Conservation (phyloP, 2,888 invertebrate genomes). For the Caprella mutica region DNA sequence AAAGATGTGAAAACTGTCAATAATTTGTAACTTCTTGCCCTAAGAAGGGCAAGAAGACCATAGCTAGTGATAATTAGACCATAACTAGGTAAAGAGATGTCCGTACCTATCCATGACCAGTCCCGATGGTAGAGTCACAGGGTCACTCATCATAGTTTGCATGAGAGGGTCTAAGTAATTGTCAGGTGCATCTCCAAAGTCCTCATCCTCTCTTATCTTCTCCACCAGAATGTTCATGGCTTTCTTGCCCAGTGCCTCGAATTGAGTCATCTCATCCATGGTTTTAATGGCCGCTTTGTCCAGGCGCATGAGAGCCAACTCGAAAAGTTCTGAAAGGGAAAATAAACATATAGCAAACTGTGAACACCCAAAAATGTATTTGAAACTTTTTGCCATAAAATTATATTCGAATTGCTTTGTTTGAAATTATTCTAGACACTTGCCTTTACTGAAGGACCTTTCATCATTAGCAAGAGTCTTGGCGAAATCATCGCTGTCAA, state of each 20-base stretch:
- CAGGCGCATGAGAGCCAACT: conserved; percentile 73
- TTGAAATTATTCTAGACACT: too few species aligned
- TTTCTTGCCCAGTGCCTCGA: conserved; percentile 57
- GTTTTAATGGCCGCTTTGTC: conserved; percentile 73
- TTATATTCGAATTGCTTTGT: background rate
- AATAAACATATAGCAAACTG: conserved; percentile 92
- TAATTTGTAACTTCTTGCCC: too few species aligned
- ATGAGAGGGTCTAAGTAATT: conserved; percentile 94
- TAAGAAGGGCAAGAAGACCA: background rate
- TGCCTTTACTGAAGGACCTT: conserved; percentile 43
- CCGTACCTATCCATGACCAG: conserved; percentile 83
- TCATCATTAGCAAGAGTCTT: conserved; percentile 90
- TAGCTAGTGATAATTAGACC: background rate
- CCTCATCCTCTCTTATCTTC: conserved; percentile 78
- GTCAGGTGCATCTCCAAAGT: conserved; percentile 89
- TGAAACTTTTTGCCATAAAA: background rate
- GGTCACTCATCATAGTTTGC: conserved; percentile 95
- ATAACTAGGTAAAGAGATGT: conserved; percentile 8
- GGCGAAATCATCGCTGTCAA: conserved; percentile 75
- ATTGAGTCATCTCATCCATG: conserved; percentile 69
- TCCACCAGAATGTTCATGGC: conserved; percentile 59
- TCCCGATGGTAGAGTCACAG: conserved; percentile 81
- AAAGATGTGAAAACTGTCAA: too few species aligned
- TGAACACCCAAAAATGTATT: conserved; percentile 42
- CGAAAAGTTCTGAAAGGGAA: conserved; percentile 88